A percentile compares a stretch with the other conserved stretches of the same genome.
phyloP scores from a whole-genome alignment of 1,140 invertebrate genomes.

The Rhizoglyphus robini region DNA sequence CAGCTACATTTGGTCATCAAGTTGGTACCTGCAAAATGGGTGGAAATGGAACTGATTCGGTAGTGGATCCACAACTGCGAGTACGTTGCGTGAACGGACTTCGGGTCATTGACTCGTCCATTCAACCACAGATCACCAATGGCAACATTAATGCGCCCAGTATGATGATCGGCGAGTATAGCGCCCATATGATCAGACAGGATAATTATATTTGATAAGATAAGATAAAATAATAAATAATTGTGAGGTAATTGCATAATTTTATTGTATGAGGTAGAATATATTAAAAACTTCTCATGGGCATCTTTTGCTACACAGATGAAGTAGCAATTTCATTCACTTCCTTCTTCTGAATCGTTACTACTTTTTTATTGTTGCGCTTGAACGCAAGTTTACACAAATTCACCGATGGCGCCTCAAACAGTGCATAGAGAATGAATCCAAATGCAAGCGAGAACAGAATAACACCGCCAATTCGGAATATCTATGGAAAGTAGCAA shows the following conservation, averaged over 20 bases:
- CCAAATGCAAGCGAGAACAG: constrained; percentile 7
- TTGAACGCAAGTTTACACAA: constrained; percentile 7
- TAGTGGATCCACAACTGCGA: constrained; percentile 45
- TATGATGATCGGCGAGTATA: constrained; percentile 76
- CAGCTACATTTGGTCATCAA: constrained; percentile 60
- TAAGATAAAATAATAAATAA: constrained; percentile 31
- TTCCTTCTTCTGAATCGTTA: too few relatives aligned
- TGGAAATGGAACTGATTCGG: constrained; percentile 44
- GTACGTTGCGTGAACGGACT: constrained; percentile 24
- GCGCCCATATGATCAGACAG: too few relatives aligned
- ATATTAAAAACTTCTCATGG: too few relatives aligned
- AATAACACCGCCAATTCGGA: constrained; percentile 11
- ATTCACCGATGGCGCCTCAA: constrained; percentile 18
- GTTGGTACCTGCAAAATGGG: constrained; percentile 77
- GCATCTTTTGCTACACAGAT: too few relatives aligned
- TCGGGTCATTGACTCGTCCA: constrained; percentile 26
- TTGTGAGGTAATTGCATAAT: too few relatives aligned
- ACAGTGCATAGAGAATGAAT: constrained; percentile 7
- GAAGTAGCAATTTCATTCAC: too few relatives aligned
- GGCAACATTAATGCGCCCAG: constrained; percentile 51
- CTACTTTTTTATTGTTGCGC: neutral
- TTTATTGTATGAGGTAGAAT: too few relatives aligned
- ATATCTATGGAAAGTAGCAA: too few relatives aligned
- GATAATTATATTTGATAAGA: too few relatives aligned
- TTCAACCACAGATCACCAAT: constrained; percentile 23